A percentile compares a stretch with the other conserved stretches of the same genome.
These are phyloP conservation scores for Pyralis farinalis DNA, from an alignment of 2,888 invertebrate genomes.

Conservation along the genomic window DNA sequence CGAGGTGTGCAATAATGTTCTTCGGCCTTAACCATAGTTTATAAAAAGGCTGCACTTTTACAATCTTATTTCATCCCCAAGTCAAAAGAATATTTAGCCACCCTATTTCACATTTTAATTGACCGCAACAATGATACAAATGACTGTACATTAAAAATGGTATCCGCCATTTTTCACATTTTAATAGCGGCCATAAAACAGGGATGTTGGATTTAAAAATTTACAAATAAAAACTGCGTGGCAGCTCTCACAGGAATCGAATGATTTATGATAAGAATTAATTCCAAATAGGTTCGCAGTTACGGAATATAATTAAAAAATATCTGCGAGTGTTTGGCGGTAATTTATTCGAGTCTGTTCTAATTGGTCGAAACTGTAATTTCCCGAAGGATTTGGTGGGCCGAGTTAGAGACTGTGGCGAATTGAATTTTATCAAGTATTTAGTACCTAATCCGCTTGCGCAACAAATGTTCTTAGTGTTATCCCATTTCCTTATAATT, in stretches of 20 bases:
- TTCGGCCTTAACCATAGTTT: too few relatives aligned
- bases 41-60: too few relatives aligned
- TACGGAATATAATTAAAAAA: slow-evolving; percentile 58
- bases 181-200: slow-evolving; percentile 1
- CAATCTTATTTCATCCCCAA: too few relatives aligned
- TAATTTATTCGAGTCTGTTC: slow-evolving; percentile 59
- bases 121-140: slow-evolving; percentile 4
- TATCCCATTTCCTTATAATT: too few relatives aligned
- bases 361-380: slow-evolving; percentile 73
- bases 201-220: slow-evolving; percentile 2
- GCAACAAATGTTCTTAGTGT: too few relatives aligned
- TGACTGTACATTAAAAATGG: slow-evolving; percentile 4
- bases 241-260: slow-evolving; percentile 23
- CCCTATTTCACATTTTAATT: neutral
- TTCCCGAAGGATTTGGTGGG: slow-evolving; percentile 57
- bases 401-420: slow-evolving; percentile 20
- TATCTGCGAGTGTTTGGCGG: slow-evolving; percentile 52
- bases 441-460: too few relatives aligned
- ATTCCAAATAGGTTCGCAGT: slow-evolving; percentile 43
- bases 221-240: slow-evolving; percentile 7
- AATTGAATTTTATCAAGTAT: too few relatives aligned
- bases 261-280: slow-evolving; percentile 43
- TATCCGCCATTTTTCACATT: slow-evolving; percentile 8
- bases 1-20: too few relatives aligned
- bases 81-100: too few relatives aligned